A percentile compares a stretch with the other conserved stretches of the same genome.
Evolutionary conservation across 37 sponge, comb jelly and placozoan genomes (phyloP).

Genomic region (Spongilla lacustris): DNA sequence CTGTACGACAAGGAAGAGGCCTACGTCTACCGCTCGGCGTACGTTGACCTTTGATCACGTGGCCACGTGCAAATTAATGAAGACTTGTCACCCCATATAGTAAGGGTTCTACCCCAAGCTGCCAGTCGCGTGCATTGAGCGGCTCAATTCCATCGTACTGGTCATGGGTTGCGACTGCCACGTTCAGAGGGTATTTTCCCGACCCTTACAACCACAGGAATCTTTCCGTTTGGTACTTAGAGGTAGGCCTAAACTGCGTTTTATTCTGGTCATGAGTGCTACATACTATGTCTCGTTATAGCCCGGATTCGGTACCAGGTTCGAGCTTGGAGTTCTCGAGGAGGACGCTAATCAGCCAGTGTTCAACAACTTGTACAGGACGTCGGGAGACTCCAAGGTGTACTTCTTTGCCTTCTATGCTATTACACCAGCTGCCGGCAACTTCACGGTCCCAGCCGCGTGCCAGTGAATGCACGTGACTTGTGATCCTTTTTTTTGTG

Average conservation of each 20-base stretch:
- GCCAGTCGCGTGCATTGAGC: neutral
- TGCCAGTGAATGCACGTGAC: constrained; percentile 24
- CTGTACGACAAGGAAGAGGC: neutral
- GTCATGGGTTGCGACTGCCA: constrained; percentile 31
- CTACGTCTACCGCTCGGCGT: neutral
- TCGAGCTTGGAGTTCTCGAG: constrained; percentile 18
- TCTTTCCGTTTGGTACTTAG: neutral
- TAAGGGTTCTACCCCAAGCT: constrained; percentile 1
- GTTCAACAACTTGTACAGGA: constrained; percentile 5
- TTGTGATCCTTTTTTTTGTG: neutral
- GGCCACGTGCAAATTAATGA: neutral
- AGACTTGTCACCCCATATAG: neutral
- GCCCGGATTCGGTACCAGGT: constrained; percentile 17
- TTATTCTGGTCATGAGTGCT: neutral
- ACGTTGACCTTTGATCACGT: constrained; percentile 1
- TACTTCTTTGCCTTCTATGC: constrained; percentile 33
- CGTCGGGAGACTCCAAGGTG: neutral
- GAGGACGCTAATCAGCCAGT: constrained; percentile 8
- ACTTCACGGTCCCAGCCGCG: constrained; percentile 32
- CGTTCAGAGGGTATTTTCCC: constrained; percentile 7
- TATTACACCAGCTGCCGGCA: neutral
- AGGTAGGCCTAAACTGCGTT: neutral
- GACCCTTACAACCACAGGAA: neutral
- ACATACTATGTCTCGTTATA: neutral
- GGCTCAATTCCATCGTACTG: constrained; percentile 23